Base-by-base conservation (phyloP, 2,113 vertebrate species). In the Xenopus laevis region DNA sequence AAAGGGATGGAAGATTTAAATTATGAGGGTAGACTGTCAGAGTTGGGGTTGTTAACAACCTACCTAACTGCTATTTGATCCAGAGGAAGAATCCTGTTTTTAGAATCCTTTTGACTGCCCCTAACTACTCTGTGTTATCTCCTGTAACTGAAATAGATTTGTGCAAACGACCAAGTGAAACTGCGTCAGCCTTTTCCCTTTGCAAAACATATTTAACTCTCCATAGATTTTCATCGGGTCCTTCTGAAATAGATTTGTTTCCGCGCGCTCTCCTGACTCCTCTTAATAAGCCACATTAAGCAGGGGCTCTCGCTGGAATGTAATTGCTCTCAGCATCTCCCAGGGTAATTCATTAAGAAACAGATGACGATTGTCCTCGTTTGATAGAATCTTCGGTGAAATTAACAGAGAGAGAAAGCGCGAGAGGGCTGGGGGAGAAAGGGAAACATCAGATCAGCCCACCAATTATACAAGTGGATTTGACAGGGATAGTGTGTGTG, bases 381-480 rank as follows among this genome's bases (percentile, higher is more conserved):
- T 70, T 55, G 59, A 70, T 64, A 55, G 57, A 64, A 69, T n/a
- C 30, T 30, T 11, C 52, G 40, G 60, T 20, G 20, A 53, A 75
- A 75, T 69, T 53, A 75, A 40, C 33, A 9, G 8, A 40, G 33
- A 69, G 65, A 50, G n/a, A n/a, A n/a, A n/a, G n/a, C n/a, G n/a
- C n/a, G n/a, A 12, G 18, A 27, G 58, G 62, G 66, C 74, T 46
- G 50, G 53, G 67, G 47, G 66, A 64, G 74, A 69, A 60, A 64
- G 59, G 4, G 30, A 69, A 45, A 77, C 60, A 55, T 67, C 74
- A 64, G 44, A 55, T 77, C 74, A 70, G 69, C 60, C 15, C 33
- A 57, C 66, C 74, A 77, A 77, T 77, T 77, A 77, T 67, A 63
- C 67, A 44, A 77, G n/a, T 30, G 50, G 15, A 69, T 45, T 46